phyloP scores from a whole-genome alignment of 2,113 vertebrate genomes.

The Desmodus rotundus region DNA sequence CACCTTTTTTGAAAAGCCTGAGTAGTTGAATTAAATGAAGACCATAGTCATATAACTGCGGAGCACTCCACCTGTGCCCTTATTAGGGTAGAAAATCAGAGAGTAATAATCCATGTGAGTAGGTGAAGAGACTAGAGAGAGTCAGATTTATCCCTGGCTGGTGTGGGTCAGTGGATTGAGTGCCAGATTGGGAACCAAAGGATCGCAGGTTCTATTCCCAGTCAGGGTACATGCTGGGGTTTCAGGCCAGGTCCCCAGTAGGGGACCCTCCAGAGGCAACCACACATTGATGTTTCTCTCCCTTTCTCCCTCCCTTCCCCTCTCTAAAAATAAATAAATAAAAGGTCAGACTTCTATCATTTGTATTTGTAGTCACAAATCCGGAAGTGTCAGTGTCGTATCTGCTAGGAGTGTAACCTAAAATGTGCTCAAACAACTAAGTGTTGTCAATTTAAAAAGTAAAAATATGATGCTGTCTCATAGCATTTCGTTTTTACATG shows the following conservation, averaged over 20 bases:
- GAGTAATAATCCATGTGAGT: neutral
- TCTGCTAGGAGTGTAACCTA: neutral
- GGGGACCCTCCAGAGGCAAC: too few species aligned
- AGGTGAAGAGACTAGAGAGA: neutral
- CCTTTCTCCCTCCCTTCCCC: too few species aligned
- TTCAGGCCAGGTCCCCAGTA: too few species aligned
- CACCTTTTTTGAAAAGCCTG: neutral
- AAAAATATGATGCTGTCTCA: neutral
- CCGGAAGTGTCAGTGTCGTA: neutral
- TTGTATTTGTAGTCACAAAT: slow-evolving; percentile 4
- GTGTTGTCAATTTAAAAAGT: neutral
- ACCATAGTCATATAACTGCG: neutral
- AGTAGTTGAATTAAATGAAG: neutral
- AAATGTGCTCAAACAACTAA: neutral
- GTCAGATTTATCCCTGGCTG: neutral
- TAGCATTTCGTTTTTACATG: neutral
- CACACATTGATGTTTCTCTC: too few species aligned
- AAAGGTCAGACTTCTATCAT: neutral
- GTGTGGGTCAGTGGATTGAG: too few species aligned
- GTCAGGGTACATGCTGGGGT: too few species aligned
- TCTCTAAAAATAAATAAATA: too few species aligned
- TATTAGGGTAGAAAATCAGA: neutral
- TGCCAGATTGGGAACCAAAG: too few species aligned
- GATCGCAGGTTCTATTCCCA: too few species aligned
- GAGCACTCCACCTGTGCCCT: neutral